These are phyloP conservation scores for Leucozona laternaria DNA, from an alignment of 2,888 invertebrate genomes.

Conservation along the genomic window DNA sequence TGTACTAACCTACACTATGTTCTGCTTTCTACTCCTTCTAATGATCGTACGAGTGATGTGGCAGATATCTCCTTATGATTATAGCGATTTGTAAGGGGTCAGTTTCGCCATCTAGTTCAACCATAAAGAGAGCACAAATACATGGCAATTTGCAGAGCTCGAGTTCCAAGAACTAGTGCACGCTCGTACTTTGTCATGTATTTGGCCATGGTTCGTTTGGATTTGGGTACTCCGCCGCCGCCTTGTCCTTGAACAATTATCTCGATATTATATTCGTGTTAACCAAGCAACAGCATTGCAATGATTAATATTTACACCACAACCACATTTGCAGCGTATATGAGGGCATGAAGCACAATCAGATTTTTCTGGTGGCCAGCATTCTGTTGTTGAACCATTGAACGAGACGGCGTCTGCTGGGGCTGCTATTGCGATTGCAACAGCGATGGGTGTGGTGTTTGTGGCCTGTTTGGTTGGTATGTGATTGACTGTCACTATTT, in stretches of 20 bases:
- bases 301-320: no score
- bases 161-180: constrained; percentile 95
- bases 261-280: constrained; percentile 94
- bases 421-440: no score
- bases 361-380: no score
- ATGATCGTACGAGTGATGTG: constrained; percentile 97
- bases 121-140: constrained; percentile 99
- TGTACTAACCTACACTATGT: constrained; percentile 39
- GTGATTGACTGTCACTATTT: no score
- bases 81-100: constrained; percentile 99
- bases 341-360: no score
- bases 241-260: constrained; percentile 91
- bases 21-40: constrained; percentile 66
- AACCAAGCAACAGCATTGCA: no score
- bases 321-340: no score
- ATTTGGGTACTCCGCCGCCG: constrained; percentile 92
- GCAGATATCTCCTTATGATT: constrained; percentile 98
- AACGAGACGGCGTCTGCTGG: no score
- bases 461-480: no score
- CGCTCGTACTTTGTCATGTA: constrained; percentile 99
- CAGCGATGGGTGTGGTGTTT: no score
- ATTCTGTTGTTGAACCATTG: no score
- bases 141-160: constrained; percentile 99
- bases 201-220: constrained; percentile 96
- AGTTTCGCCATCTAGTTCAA: constrained; percentile 99